Conservation (phyloP, 2,888 invertebrate genomes). For the Clepsis dumicolana region DNA sequence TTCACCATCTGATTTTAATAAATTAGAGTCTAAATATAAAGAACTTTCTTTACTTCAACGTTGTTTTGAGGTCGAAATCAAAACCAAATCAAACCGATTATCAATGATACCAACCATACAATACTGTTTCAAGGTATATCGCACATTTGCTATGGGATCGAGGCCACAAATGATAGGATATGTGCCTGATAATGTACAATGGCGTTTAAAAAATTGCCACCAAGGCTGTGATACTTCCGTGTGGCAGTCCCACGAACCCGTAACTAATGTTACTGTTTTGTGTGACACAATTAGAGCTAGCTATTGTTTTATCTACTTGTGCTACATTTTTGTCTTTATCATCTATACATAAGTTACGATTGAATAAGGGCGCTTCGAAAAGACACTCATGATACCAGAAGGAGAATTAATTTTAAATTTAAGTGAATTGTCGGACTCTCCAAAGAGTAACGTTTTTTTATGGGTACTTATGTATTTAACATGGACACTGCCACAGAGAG, state of each 20-base stretch:
- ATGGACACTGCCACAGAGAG: too few relatives aligned
- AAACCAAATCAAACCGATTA: neutral
- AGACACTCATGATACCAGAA: too few relatives aligned
- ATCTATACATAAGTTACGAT: too few relatives aligned
- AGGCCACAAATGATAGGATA: conserved; percentile 42
- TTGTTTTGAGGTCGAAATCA: too few relatives aligned
- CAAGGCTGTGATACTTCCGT: conserved; percentile 52
- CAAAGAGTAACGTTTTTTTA: too few relatives aligned
- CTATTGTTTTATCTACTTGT: neutral
- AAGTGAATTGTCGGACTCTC: too few relatives aligned
- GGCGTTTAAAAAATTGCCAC: conserved; percentile 48
- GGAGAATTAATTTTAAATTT: too few relatives aligned
- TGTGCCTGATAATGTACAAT: conserved; percentile 48
- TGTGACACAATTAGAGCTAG: neutral
- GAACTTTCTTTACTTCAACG: neutral
- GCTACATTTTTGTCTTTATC: too few relatives aligned
- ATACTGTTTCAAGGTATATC: neutral
- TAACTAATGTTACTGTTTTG: neutral
- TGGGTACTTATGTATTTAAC: too few relatives aligned
- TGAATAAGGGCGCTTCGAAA: too few relatives aligned
- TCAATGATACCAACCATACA: neutral
- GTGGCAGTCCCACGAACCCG: conserved; percentile 22
- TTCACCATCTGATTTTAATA: too few relatives aligned
- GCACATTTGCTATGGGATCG: conserved; percentile 24
- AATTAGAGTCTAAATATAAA: too few relatives aligned